A percentile compares a stretch with the other conserved stretches of the same genome.
These are phyloP conservation scores for Nibea coibor DNA, from an alignment of 2,113 vertebrate genomes.

Conservation along the genomic window DNA sequence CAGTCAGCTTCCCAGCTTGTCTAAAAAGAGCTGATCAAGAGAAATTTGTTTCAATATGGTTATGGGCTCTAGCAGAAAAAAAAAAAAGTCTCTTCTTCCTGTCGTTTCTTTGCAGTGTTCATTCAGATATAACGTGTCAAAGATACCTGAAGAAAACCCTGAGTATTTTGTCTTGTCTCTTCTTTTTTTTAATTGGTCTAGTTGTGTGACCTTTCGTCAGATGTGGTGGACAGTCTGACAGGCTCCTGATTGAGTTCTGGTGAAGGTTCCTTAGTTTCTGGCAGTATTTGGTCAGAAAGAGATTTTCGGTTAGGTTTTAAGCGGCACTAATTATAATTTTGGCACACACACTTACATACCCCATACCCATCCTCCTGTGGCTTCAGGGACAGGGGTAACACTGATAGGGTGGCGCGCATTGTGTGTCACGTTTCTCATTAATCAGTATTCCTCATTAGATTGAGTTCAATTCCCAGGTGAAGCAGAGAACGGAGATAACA, in stretches of 20 bases:
- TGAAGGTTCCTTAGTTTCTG: background rate
- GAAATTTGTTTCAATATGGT: background rate
- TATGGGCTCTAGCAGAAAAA: background rate
- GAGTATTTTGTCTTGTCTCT: background rate
- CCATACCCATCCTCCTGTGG: background rate
- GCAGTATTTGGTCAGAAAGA: background rate
- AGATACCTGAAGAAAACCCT: background rate
- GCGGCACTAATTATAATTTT: background rate
- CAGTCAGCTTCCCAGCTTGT: background rate
- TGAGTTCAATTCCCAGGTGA: constrained; percentile 64
- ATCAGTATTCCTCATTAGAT: constrained; percentile 66
- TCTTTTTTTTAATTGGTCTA: background rate
- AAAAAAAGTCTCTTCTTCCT: background rate
- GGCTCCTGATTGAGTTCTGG: background rate
- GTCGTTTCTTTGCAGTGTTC: background rate
- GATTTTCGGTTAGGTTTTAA: background rate
- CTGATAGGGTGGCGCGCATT: constrained; percentile 18
- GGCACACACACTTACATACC: background rate
- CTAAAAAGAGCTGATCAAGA: background rate
- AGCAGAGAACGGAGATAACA: constrained; percentile 43
- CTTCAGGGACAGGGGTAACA: background rate
- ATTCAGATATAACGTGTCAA: background rate
- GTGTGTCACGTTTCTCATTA: constrained; percentile 57
- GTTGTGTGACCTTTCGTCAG: background rate
- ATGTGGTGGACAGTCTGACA: too few species aligned